Conservation (phyloP, 2,888 invertebrate species). For the Epinotia ramella region DNA sequence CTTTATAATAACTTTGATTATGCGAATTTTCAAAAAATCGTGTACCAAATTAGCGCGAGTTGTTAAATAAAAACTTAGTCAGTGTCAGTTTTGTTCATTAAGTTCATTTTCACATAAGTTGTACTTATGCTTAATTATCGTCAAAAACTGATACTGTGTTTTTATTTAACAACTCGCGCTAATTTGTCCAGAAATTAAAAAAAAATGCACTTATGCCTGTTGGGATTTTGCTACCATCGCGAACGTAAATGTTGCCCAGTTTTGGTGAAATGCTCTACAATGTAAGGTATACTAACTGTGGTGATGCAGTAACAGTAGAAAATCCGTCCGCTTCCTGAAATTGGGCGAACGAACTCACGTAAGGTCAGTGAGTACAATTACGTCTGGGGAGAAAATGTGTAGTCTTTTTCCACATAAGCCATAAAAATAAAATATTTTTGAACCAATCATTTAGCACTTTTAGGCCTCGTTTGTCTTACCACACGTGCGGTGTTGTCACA, state of each 20-base stretch:
- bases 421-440: background rate
- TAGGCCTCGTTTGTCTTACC: background rate
- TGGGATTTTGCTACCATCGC: background rate
- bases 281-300: background rate
- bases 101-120: no score
- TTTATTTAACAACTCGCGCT: no score
- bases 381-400: background rate
- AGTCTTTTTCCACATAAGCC: no score
- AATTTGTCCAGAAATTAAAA: no score
- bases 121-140: no score
- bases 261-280: background rate
- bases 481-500: background rate
- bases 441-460: background rate
- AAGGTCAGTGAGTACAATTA: background rate
- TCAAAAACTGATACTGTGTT: no score
- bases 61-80: no score
- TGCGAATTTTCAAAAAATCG: no score
- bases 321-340: constrained; percentile 40
- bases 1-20: background rate
- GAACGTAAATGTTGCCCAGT: background rate
- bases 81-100: no score
- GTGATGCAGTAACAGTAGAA: constrained; percentile 9
- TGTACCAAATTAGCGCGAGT: no score
- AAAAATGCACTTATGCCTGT: background rate
- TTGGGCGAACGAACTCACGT: constrained; percentile 26